These are phyloP conservation scores for Dicycla oo DNA, from an alignment of 2,888 invertebrate genomes.

Conservation along the genomic window DNA sequence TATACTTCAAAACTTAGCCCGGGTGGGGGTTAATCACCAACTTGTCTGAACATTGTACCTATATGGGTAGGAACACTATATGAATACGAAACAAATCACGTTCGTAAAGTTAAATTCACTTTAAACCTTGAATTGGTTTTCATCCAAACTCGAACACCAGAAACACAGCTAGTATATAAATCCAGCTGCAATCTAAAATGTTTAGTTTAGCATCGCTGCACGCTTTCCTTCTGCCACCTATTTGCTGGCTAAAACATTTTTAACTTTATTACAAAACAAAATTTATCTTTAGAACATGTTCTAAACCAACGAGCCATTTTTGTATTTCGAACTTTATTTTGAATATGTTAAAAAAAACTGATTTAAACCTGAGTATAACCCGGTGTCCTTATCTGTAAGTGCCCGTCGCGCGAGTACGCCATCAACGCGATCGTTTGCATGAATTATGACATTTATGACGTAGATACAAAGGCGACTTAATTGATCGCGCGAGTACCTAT, in stretches of 20 bases:
- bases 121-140: slow-evolving; percentile 40
- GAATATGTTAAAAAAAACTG: no score
- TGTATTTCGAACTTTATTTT: background rate
- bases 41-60: background rate
- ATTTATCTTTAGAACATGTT: no score
- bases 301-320: no score
- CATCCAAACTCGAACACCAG: background rate
- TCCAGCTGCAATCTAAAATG: slow-evolving; percentile 8
- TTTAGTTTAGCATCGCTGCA: slow-evolving; percentile 17
- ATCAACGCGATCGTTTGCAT: no score
- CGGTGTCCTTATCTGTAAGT: no score
- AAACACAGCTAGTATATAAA: slow-evolving; percentile 33
- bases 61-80: background rate
- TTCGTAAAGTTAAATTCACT: slow-evolving; percentile 42
- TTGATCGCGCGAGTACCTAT: no score
- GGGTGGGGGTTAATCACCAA: background rate
- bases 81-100: slow-evolving; percentile 23
- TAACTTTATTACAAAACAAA: background rate
- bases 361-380: no score
- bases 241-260: slow-evolving; percentile 15
- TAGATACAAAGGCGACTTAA: no score
- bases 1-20: background rate
- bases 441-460: no score
- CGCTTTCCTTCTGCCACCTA: slow-evolving; percentile 5
- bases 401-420: no score